Conservation (phyloP, 2,888 invertebrate genomes). For the Drosophila kanekoi region DNA sequence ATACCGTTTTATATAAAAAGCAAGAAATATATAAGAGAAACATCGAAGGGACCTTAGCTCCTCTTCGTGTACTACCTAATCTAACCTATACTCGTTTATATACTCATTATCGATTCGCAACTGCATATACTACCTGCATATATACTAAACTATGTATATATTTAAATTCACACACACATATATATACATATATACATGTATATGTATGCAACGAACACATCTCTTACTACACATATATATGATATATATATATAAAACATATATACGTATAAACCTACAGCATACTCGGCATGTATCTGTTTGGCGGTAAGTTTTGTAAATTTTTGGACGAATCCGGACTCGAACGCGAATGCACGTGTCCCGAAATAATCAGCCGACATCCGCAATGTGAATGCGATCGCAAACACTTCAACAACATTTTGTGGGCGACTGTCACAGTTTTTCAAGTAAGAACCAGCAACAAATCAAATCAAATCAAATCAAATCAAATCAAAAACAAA, state of each 20-base stretch:
- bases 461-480: constrained; percentile 23
- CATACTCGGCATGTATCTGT: constrained; percentile 99
- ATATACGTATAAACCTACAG: constrained; percentile 87
- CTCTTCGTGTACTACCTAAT: constrained; percentile 22
- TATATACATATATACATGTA: constrained; percentile 38
- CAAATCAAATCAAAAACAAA: constrained; percentile 33
- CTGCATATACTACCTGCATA: constrained; percentile 28
- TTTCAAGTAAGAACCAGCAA: constrained; percentile 93
- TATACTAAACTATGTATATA: constrained; percentile 32
- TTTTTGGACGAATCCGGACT: constrained; percentile 93
- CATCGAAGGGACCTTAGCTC: constrained; percentile 8
- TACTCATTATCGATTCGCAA: constrained; percentile 24
- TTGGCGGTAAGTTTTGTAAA: constrained; percentile 99
- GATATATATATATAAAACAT: constrained; percentile 51
- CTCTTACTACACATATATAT: constrained; percentile 50
- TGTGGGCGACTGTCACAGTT: constrained; percentile 98
- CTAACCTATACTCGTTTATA: constrained; percentile 14
- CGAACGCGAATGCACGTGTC: constrained; percentile 96
- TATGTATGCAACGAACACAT: constrained; percentile 26
- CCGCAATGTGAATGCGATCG: constrained; percentile 97
- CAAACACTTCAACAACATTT: constrained; percentile 99
- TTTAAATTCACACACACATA: constrained; percentile 52
- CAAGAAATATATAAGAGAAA: constrained; percentile 12
- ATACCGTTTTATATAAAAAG: constrained; percentile 6
- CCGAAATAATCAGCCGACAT: constrained; percentile 94